Conservation (phyloP, 1,140 invertebrate species). For the Halesus radiatus region DNA sequence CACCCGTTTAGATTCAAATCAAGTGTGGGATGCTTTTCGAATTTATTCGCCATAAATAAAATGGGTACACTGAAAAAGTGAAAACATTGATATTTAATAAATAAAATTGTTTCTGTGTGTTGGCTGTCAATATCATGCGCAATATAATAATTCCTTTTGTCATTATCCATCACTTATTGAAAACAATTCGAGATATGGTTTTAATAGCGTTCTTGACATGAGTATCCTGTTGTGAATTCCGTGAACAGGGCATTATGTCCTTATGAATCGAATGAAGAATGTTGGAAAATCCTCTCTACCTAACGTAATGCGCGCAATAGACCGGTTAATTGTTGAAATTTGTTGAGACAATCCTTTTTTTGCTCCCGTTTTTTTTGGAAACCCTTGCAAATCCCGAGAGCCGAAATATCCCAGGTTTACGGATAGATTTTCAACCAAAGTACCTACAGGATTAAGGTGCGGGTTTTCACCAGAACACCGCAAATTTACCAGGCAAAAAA, state of each 20-base stretch:
- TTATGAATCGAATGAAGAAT: background rate
- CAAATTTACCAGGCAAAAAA: background rate
- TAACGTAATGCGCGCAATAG: background rate
- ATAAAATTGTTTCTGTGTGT: no score
- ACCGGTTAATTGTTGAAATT: constrained; percentile 25
- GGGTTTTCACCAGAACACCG: constrained; percentile 14
- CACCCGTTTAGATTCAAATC: no score
- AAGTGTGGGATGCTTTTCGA: no score
- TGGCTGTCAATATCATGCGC: no score
- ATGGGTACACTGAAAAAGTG: no score
- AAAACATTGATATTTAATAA: no score
- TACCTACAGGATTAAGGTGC: background rate
- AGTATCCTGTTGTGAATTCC: background rate
- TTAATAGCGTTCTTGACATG: background rate
- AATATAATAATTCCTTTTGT: no score
- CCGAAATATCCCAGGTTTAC: background rate
- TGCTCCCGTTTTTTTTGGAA: background rate
- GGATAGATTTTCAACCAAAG: background rate
- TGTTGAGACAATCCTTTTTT: constrained; percentile 1
- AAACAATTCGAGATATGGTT: background rate
- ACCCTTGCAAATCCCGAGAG: background rate
- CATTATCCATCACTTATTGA: background rate
- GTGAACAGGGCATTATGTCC: background rate
- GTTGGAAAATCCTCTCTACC: background rate
- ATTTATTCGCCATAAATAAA: no score